These are phyloP conservation scores for Tribolium freemani DNA, from an alignment of 2,888 invertebrate genomes.

Conservation along the genomic window DNA sequence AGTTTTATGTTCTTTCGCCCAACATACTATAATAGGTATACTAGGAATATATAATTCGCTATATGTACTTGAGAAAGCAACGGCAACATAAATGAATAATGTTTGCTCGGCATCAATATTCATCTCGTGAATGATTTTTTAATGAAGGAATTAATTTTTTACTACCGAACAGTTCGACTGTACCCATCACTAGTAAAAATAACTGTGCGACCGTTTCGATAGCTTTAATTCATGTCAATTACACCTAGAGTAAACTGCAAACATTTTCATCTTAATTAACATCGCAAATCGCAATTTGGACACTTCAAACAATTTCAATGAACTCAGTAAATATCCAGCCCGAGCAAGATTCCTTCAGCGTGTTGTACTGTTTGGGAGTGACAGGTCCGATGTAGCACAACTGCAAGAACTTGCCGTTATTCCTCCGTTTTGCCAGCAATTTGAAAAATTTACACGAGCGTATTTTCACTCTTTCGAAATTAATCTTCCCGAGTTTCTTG, in stretches of 20 bases:
- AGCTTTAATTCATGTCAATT: not conserved
- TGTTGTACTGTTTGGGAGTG: slow-evolving; percentile 24
- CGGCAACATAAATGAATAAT: too few relatives aligned
- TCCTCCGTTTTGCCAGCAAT: slow-evolving; percentile 20
- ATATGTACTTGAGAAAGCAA: too few relatives aligned
- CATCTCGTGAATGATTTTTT: too few relatives aligned
- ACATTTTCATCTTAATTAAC: slow-evolving; percentile 17
- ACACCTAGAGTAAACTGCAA: not conserved
- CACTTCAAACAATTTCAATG: not conserved
- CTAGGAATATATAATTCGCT: too few relatives aligned
- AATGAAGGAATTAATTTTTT: too few relatives aligned
- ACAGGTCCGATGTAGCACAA: slow-evolving; percentile 37
- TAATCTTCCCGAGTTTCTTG: slow-evolving; percentile 31
- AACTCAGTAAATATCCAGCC: slow-evolving; percentile 26
- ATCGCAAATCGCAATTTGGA: not conserved
- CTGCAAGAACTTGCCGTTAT: slow-evolving; percentile 23
- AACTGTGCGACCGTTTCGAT: too few relatives aligned
- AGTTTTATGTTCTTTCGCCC: too few relatives aligned
- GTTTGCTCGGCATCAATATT: too few relatives aligned
- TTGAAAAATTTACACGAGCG: slow-evolving; percentile 39
- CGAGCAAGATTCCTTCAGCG: slow-evolving; percentile 24
- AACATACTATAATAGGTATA: too few relatives aligned
- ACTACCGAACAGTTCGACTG: too few relatives aligned
- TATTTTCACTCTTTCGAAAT: slow-evolving; percentile 37
- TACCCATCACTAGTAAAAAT: too few relatives aligned